Evolutionary conservation across 2,888 invertebrate genomes (phyloP).

Genomic region (Limenitis camilla): DNA sequence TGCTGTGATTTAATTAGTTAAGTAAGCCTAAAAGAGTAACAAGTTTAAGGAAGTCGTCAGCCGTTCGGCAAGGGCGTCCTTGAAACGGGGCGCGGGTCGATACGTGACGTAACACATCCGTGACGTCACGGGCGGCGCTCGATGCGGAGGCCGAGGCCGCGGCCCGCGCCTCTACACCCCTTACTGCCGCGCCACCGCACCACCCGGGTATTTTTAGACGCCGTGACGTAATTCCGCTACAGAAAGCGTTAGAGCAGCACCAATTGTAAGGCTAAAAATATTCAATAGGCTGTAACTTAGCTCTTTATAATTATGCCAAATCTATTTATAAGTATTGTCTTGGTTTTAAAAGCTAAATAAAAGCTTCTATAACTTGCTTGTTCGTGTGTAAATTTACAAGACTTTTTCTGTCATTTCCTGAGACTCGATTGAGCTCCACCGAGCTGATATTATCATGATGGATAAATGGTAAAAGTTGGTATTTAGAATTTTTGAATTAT

Average conservation of each 20-base stretch:
- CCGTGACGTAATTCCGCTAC: constrained; percentile 58
- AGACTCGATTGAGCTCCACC: no score
- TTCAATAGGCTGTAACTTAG: constrained; percentile 24
- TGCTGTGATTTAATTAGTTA: constrained; percentile 1
- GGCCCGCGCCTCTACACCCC: constrained; percentile 39
- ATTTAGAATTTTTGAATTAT: no score
- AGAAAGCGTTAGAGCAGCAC: constrained; percentile 38
- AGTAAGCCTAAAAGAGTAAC: constrained; percentile 14
- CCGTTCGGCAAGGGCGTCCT: constrained; percentile 61
- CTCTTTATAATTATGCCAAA: no score
- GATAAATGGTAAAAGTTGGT: no score
- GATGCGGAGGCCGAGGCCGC: constrained; percentile 53
- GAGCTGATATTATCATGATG: no score
- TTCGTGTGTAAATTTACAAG: not conserved
- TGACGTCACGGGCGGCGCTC: constrained; percentile 63
- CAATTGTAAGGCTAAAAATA: constrained; percentile 40
- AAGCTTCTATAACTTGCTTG: not conserved
- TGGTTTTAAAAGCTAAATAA: no score
- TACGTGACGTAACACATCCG: constrained; percentile 57
- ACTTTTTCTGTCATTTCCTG: no score
- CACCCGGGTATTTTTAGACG: constrained; percentile 65
- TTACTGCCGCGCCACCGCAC: constrained; percentile 35
- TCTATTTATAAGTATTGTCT: no score
- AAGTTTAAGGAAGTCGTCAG: constrained; percentile 51
- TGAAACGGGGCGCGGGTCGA: constrained; percentile 63